Percentiles rank a stretch among this genome's conserved stretches.
Evolutionary conservation across 2,888 invertebrate genomes (phyloP).

Genomic region (Iselma pallidipennis): DNA sequence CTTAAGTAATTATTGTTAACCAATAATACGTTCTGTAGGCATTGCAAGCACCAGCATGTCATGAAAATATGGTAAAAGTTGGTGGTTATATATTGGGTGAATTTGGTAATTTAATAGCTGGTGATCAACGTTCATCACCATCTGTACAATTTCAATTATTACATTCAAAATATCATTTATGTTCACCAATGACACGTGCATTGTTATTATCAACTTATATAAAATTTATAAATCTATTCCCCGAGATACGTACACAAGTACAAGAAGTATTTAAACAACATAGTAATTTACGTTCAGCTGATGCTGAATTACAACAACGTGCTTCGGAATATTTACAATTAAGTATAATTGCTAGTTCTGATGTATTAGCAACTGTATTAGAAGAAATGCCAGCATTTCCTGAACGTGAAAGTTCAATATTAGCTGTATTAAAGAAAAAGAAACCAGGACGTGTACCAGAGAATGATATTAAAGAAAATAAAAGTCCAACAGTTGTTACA

Average conservation of each 20-base stretch:
- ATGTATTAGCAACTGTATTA: slow-evolving; percentile 95
- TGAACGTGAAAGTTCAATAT: slow-evolving; percentile 95
- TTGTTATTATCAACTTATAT: slow-evolving; percentile 97
- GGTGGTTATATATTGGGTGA: slow-evolving; percentile 99
- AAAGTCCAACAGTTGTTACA: slow-evolving; percentile 69
- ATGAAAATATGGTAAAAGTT: slow-evolving; percentile 99
- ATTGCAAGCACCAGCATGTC: slow-evolving; percentile 97
- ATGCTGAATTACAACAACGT: slow-evolving; percentile 97
- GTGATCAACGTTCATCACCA: slow-evolving; percentile 96
- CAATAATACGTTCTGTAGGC: slow-evolving; percentile 61
- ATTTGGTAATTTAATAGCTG: slow-evolving; percentile 99
- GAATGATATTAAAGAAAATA: slow-evolving; percentile 80
- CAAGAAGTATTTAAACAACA: slow-evolving; percentile 92
- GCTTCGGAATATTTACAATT: slow-evolving; percentile 97
- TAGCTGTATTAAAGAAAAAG: slow-evolving; percentile 98
- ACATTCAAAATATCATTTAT: slow-evolving; percentile 98
- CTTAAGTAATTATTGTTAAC: neutral
- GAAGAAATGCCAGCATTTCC: slow-evolving; percentile 99
- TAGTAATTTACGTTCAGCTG: slow-evolving; percentile 95
- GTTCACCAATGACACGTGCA: slow-evolving; percentile 96
- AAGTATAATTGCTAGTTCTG: slow-evolving; percentile 93
- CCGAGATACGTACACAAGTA: slow-evolving; percentile 94
- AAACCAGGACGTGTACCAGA: slow-evolving; percentile 95
- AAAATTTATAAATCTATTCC: slow-evolving; percentile 98
- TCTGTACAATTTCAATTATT: slow-evolving; percentile 96